These are phyloP conservation scores for Mugil cephalus DNA, from an alignment of 2,113 vertebrate species.

Conservation along the genomic window DNA sequence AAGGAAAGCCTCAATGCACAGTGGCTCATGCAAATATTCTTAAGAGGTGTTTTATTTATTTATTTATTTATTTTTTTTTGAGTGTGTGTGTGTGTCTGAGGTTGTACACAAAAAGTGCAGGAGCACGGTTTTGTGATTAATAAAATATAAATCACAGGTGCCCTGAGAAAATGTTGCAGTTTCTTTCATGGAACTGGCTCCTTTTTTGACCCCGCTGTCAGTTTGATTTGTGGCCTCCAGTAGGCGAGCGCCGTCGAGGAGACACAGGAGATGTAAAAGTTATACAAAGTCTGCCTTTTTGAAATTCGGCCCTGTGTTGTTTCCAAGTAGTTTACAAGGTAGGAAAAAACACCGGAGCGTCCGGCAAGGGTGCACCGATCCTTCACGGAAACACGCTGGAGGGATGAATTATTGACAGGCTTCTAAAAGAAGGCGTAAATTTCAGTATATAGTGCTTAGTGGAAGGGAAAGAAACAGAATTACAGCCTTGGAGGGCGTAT, in stretches of 20 bases:
- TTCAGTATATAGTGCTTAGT: background rate
- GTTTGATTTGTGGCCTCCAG: slow-evolving; percentile 47
- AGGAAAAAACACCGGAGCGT: background rate
- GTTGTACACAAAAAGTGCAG: background rate
- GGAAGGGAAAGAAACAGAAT: background rate
- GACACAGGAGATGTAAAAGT: slow-evolving; percentile 39
- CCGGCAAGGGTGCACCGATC: slow-evolving; percentile 1
- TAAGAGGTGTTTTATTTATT: background rate
- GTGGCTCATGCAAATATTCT: slow-evolving; percentile 29
- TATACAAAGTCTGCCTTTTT: slow-evolving; percentile 36
- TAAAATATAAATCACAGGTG: slow-evolving; percentile 53
- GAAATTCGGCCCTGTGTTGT: slow-evolving; percentile 37
- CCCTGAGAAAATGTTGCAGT: slow-evolving; percentile 34
- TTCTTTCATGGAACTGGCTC: slow-evolving; percentile 36
- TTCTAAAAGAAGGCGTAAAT: slow-evolving; percentile 14
- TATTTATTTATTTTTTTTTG: background rate
- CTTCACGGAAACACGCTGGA: background rate
- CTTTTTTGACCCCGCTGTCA: slow-evolving; percentile 40
- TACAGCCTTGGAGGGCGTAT: no score
- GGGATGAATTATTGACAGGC: slow-evolving; percentile 50
- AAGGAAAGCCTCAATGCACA: slow-evolving; percentile 35
- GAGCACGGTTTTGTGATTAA: slow-evolving; percentile 51
- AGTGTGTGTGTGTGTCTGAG: background rate
- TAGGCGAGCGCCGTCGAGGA: slow-evolving; percentile 6
- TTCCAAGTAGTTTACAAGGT: slow-evolving; percentile 45